Base-by-base conservation (phyloP, 2,888 invertebrate genomes). In the Resseliella maxima region DNA sequence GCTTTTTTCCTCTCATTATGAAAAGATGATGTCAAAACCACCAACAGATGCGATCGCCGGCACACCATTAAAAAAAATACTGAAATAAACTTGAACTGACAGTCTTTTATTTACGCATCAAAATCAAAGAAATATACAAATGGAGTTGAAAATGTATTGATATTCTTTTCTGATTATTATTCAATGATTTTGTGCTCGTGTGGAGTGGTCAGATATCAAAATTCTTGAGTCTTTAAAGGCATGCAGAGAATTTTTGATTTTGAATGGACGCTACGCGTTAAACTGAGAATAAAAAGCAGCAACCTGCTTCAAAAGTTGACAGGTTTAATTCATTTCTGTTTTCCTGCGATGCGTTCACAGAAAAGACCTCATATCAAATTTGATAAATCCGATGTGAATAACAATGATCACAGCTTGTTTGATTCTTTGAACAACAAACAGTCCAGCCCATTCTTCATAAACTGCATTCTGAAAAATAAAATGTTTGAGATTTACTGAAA, bases 11-110 rank as follows among this genome's bases (percentile, higher is more conserved):
- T 35, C 72, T 72, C 72, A 72, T 72, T 72, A 72, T 72, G 72
- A 72, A 72, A 72, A 72, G 72, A 72, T 72, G 72, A 72, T 72
- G 72, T 72, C 72, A 72, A 72, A 72, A 72, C 72, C 72, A 72
- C 72, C 72, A 72, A 72, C 72, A 72, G 72, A 72, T 72, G 72
- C 72, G 72, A 72, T 72, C 72, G 31, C 72, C 72, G 72, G 24
- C 59, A 72, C 72, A 72, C 31, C 72, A 72, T 31, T 31, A 59
- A 72, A 72, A 72, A 72, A 24, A 24, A 72, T 31, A 72, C 72
- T 35, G 31, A 72, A 72, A 72, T 72, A 72, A 72, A 72, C 72
- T 72, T 72, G n/a, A 72, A 72, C 72, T 72, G 72, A 72, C 72
- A 72, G 72, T 72, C 72, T 72, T 72, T 72, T 72, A 72, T 72